These are phyloP conservation scores for Ladona fulva DNA, from an alignment of 1,140 invertebrate species.

Conservation along the genomic window DNA sequence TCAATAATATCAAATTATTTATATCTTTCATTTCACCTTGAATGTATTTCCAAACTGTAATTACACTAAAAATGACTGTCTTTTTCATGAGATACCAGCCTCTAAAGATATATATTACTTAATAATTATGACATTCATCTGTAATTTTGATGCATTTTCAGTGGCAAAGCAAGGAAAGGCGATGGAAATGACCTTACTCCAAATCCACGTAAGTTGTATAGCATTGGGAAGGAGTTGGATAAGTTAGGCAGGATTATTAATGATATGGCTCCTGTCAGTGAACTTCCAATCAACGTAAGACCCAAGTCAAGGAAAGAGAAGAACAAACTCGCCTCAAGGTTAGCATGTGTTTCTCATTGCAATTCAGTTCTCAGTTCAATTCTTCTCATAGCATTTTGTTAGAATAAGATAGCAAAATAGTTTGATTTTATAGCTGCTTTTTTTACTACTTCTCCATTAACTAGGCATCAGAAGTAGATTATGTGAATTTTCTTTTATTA, in stretches of 20 bases:
- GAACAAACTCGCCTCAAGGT: constrained; percentile 90
- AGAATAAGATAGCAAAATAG: no score
- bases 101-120: no score
- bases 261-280: constrained; percentile 90
- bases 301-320: constrained; percentile 94
- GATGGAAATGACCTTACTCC: constrained; percentile 96
- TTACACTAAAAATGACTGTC: no score
- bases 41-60: no score
- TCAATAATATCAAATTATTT: no score
- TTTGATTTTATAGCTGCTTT: no score
- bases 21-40: no score
- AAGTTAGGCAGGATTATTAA: constrained; percentile 88
- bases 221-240: constrained; percentile 86
- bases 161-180: constrained; percentile 90
- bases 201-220: constrained; percentile 82
- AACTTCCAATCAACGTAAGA: constrained; percentile 78
- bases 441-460: no score
- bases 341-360: constrained; percentile 16
- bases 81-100: neutral
- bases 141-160: constrained; percentile 27
- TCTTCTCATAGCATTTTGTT: no score
- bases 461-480: no score
- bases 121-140: no score
- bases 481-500: no score
- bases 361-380: neutral